These are phyloP conservation scores for Gortyna flavago DNA, from an alignment of 2,888 invertebrate genomes.

Conservation along the genomic window DNA sequence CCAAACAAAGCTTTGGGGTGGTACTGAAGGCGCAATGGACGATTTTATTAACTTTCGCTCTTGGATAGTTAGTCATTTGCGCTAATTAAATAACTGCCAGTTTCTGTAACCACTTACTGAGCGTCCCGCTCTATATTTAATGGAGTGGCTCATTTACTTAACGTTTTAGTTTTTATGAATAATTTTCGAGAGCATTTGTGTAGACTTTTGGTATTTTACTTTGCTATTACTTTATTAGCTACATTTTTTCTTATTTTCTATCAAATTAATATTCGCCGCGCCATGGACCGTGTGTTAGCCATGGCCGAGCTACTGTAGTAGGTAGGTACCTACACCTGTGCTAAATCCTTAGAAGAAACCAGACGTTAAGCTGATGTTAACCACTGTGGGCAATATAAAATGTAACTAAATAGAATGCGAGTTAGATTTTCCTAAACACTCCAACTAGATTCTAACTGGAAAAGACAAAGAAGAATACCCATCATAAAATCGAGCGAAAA, in stretches of 20 bases:
- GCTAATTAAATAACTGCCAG: slow-evolving; percentile 68
- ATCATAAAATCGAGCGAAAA: too few relatives aligned
- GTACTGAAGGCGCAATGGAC: slow-evolving; percentile 48
- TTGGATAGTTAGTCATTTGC: slow-evolving; percentile 65
- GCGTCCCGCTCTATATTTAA: slow-evolving; percentile 43
- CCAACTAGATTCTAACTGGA: not conserved
- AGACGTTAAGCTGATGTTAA: not conserved
- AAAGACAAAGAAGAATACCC: not conserved
- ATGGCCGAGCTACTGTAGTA: too few relatives aligned
- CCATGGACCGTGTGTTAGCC: too few relatives aligned
- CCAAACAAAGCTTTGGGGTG: slow-evolving; percentile 59
- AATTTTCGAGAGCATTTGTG: not conserved
- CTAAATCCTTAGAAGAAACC: not conserved
- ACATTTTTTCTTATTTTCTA: not conserved
- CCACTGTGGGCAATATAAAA: not conserved
- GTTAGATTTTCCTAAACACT: not conserved
- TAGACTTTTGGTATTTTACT: not conserved
- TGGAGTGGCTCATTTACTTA: slow-evolving; percentile 45
- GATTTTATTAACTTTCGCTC: slow-evolving; percentile 59
- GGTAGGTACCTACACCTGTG: not conserved
- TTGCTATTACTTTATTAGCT: not conserved
- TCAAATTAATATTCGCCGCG: not conserved
- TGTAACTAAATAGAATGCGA: not conserved
- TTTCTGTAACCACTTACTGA: slow-evolving; percentile 59
- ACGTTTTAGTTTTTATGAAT: slow-evolving; percentile 21